phyloP scores from a whole-genome alignment of 2,888 invertebrate genomes.

The Tenthredo amoena region DNA sequence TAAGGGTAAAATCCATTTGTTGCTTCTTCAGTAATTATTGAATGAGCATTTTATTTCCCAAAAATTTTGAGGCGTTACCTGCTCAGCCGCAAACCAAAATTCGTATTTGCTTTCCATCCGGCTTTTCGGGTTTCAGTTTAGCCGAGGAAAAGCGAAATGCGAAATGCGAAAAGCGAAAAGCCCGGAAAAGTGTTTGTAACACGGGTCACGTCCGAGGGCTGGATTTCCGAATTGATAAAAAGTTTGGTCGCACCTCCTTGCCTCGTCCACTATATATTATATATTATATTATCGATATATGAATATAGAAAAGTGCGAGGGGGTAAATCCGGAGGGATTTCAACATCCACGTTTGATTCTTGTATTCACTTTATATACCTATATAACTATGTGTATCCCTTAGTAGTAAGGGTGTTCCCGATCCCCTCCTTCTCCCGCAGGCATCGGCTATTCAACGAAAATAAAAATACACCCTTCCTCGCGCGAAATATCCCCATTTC shows the following conservation, averaged over 20 bases:
- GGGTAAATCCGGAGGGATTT: slow-evolving; percentile 43
- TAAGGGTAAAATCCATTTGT: background rate
- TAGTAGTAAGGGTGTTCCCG: background rate
- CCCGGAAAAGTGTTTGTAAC: background rate
- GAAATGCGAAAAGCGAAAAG: background rate
- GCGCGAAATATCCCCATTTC: background rate
- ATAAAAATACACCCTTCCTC: slow-evolving; percentile 36
- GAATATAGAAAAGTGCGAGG: slow-evolving; percentile 44
- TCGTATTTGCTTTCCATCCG: background rate
- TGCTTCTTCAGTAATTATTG: background rate
- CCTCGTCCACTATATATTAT: slow-evolving; percentile 50
- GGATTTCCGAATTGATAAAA: slow-evolving; percentile 52
- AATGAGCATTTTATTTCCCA: background rate
- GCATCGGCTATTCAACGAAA: slow-evolving; percentile 6
- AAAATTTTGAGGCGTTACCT: background rate
- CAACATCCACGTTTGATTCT: slow-evolving; percentile 34
- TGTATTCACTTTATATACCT: slow-evolving; percentile 35
- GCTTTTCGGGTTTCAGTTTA: background rate
- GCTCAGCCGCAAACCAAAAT: background rate
- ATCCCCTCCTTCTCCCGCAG: background rate
- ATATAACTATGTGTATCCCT: slow-evolving; percentile 15
- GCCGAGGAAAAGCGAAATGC: background rate
- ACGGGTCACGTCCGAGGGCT: slow-evolving; percentile 47
- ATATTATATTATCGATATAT: slow-evolving; percentile 49
- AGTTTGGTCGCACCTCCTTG: slow-evolving; percentile 46